These are phyloP conservation scores for Porites lobata DNA, from an alignment of 92 coral and sea anemone species.

Conservation along the genomic window DNA sequence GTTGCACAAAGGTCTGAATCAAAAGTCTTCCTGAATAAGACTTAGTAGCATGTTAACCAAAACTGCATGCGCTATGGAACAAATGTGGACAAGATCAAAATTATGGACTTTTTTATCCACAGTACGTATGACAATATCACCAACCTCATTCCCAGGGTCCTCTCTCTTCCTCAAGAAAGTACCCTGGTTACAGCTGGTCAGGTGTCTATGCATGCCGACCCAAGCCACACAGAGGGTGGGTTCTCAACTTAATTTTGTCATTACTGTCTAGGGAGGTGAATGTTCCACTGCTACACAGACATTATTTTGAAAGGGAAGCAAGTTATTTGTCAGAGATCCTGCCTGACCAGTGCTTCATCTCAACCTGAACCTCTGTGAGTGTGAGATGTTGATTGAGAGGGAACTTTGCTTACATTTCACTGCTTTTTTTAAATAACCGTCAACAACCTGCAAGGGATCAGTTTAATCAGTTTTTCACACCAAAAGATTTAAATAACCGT, in stretches of 20 bases:
- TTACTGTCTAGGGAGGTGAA: not conserved
- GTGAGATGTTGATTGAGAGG: slow-evolving; percentile 26
- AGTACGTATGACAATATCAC: not conserved
- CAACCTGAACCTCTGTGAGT: no score
- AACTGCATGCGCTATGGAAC: no score
- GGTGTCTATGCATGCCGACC: not conserved
- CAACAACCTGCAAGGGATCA: not conserved
- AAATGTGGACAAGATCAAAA: no score
- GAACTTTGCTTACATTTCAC: slow-evolving; percentile 29
- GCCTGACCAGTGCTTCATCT: not conserved
- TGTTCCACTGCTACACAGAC: not conserved
- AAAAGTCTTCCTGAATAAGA: no score
- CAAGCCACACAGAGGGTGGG: not conserved
- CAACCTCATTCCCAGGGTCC: no score
- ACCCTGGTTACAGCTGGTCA: not conserved
- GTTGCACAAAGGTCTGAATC: no score
- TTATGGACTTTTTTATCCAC: no score
- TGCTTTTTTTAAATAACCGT: slow-evolving; percentile 24
- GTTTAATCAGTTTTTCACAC: slow-evolving; percentile 27
- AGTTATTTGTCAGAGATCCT: not conserved
- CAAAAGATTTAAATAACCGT: not conserved
- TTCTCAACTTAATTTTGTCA: slow-evolving; percentile 5
- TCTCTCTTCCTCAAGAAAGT: not conserved
- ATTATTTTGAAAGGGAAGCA: not conserved
- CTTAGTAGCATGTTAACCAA: no score